Evolutionary conservation across 2,797 vertebrate genomes (phyloP).

Genomic region (Tadarida brasiliensis): DNA sequence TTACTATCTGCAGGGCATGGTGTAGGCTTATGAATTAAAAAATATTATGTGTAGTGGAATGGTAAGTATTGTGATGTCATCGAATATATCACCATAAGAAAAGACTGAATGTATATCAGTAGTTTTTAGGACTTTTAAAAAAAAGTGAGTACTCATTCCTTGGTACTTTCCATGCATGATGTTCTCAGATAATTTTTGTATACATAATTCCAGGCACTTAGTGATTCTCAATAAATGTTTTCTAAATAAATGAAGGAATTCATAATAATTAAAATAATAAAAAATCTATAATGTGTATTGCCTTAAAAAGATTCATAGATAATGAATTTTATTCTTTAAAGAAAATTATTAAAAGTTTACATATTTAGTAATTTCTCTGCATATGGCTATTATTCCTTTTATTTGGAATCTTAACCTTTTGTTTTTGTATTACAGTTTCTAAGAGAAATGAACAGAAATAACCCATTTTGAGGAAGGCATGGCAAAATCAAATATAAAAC

Average conservation of each 20-base stretch:
- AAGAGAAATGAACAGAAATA: constrained; percentile 69
- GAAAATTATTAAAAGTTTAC: background rate
- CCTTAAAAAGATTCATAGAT: constrained; percentile 5
- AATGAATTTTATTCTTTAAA: constrained; percentile 36
- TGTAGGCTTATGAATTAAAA: constrained; percentile 50
- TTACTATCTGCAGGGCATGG: background rate
- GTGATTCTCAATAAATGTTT: constrained; percentile 37
- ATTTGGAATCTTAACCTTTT: constrained; percentile 47
- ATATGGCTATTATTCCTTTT: background rate
- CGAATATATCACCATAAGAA: constrained; percentile 13
- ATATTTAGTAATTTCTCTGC: constrained; percentile 57
- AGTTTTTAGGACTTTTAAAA: constrained; percentile 33
- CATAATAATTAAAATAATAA: background rate
- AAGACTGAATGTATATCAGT: background rate
- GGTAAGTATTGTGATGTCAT: constrained; percentile 75
- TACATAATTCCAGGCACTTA: background rate
- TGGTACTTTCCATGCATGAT: constrained; percentile 33
- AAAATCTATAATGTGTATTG: background rate
- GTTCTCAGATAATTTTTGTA: constrained; percentile 4
- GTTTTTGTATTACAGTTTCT: constrained; percentile 70
- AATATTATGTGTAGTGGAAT: constrained; percentile 19
- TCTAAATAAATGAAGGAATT: constrained; percentile 47
- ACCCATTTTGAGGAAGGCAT: constrained; percentile 74
- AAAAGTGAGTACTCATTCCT: background rate
- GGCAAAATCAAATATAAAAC: constrained; percentile 85